Base-by-base conservation (phyloP, 2,888 invertebrate genomes). In the Euproctis similis region DNA sequence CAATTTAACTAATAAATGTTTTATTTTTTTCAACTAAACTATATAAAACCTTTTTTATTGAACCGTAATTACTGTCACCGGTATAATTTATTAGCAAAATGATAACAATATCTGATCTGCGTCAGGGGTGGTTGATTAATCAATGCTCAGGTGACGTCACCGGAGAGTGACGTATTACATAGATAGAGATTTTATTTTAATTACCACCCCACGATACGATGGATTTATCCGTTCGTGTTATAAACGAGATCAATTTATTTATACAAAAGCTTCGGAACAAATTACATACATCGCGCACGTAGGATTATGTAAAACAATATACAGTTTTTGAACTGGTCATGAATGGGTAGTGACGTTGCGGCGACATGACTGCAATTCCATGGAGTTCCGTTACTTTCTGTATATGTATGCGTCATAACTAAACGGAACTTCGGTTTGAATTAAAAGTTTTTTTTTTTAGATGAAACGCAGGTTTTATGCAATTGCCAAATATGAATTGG, bases 261-360 rank as follows among this genome's bases (percentile, higher is more conserved):
- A 78, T 77, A 67, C 73, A 69, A 69, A 73, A 70, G 67, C 72
- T 71, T 73, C 68, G 70, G 67, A 71, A 81, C 80, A 82, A 82
- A 82, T 82, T 80, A 80, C 76, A 67, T 63, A 57, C 68, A 68
- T 51, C 45, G 68, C 65, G 61, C 61, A 67, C 70, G 76, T 73
- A 71, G 78, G 77, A 81, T 82, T 82, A 81, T 81, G 82, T 82
- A 78, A 81, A 81, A 73, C 80, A 75, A 81, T 59, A 59, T 68
- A 80, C 76, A 82, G n/a, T n/a, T n/a, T n/a, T n/a, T n/a, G n/a
- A n/a, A n/a, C n/a, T n/a, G n/a, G n/a, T n/a, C n/a, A n/a, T n/a
- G n/a, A n/a, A n/a, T n/a, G n/a, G n/a, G n/a, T n/a, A n/a, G n/a
- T n/a, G n/a, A n/a, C n/a, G n/a, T n/a, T n/a, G 27, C 16, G 44